Percentiles rank a stretch among this genome's conserved stretches.
Conservation (phyloP, 2,797 vertebrate species). For the Spea hammondii region DNA sequence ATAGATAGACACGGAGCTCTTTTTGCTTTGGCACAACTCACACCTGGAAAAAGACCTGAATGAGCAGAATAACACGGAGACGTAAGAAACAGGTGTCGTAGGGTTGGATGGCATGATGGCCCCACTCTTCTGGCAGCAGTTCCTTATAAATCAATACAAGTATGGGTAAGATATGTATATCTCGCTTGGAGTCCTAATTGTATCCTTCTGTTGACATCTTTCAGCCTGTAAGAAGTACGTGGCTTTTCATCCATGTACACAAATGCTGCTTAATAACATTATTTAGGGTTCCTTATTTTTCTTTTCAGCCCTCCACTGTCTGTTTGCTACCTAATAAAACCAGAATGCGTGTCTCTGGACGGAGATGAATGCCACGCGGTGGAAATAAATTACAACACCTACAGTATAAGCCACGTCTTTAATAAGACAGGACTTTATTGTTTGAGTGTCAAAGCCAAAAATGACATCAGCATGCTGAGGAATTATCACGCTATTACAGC, state of each 20-base stretch:
- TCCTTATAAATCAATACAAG: too few relatives aligned
- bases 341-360: slow-evolving; percentile 67
- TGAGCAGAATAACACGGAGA: too few relatives aligned
- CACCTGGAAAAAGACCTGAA: too few relatives aligned
- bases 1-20: too few relatives aligned
- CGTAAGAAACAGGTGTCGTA: too few relatives aligned
- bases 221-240: neutral
- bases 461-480: slow-evolving; percentile 73
- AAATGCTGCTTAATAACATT: neutral
- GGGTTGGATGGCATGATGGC: too few relatives aligned
- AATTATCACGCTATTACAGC: slow-evolving; percentile 77
- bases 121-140: too few relatives aligned
- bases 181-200: too few relatives aligned
- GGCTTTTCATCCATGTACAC: neutral
- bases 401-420: slow-evolving; percentile 78
- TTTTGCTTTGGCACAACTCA: too few relatives aligned
- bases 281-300: neutral
- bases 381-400: slow-evolving; percentile 69
- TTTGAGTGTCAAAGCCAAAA: slow-evolving; percentile 77
- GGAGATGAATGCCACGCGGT: slow-evolving; percentile 73
- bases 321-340: slow-evolving; percentile 83
- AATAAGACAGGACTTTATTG: slow-evolving; percentile 73
- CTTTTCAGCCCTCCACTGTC: slow-evolving; percentile 75
- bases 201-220: neutral
- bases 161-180: too few relatives aligned